These are phyloP conservation scores for Drosophila nr. fundita DNA, from an alignment of 2,888 invertebrate species.

Conservation along the genomic window DNA sequence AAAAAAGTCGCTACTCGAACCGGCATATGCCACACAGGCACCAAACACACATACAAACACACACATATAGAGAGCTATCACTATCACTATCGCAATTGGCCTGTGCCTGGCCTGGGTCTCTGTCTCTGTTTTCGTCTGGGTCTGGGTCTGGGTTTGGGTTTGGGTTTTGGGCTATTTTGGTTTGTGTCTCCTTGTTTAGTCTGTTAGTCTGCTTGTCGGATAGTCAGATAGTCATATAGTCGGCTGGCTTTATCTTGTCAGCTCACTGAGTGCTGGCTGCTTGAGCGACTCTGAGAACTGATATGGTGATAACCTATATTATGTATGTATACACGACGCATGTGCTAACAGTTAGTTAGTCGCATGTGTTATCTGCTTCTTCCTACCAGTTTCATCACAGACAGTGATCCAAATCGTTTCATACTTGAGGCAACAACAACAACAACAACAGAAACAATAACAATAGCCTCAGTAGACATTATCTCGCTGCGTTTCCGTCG, in stretches of 20 bases:
- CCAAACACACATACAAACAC: conserved; percentile 17
- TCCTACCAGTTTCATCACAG: conserved; percentile 43
- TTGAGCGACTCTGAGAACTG: conserved; percentile 46
- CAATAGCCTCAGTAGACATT: conserved; percentile 12
- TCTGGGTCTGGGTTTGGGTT: conserved; percentile 6
- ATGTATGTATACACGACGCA: conserved; percentile 19
- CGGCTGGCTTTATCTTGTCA: conserved; percentile 70
- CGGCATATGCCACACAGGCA: conserved; percentile 60
- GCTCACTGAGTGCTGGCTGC: conserved; percentile 31
- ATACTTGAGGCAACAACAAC: conserved; percentile 15
- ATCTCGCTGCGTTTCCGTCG: conserved; percentile 30
- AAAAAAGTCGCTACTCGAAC: conserved; percentile 35
- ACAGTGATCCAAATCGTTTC: conserved; percentile 32
- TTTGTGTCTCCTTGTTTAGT: conserved; percentile 60
- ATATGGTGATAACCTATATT: conserved; percentile 77
- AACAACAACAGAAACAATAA: not conserved
- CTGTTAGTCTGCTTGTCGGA: conserved; percentile 15
- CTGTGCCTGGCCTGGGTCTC: conserved; percentile 21
- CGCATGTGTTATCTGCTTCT: conserved; percentile 48
- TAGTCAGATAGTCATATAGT: conserved; percentile 16
- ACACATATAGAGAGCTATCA: conserved; percentile 28
- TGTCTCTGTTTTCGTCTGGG: conserved; percentile 4
- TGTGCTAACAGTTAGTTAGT: conserved; percentile 57
- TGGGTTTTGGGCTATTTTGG: conserved; percentile 20
- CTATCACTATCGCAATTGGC: conserved; percentile 53